Percentiles rank a stretch among this genome's conserved stretches.
These are phyloP conservation scores for Hirtodrosophila alboralis DNA, from an alignment of 2,888 invertebrate genomes.

Conservation along the genomic window DNA sequence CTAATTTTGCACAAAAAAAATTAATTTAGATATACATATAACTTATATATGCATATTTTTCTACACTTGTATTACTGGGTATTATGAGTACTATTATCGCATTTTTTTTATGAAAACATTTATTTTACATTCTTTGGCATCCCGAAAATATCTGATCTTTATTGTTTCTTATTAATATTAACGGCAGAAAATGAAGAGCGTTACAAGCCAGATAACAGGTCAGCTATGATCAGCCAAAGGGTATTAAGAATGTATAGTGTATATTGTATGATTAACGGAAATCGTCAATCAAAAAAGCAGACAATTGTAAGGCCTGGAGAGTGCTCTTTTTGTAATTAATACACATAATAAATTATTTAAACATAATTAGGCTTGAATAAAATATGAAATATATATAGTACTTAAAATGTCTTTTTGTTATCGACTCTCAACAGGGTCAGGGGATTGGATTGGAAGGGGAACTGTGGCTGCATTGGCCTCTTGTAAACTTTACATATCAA, in stretches of 20 bases:
- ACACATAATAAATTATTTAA: constrained; percentile 72
- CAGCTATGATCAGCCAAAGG: constrained; percentile 5
- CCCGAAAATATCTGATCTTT: too few relatives aligned
- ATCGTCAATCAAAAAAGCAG: constrained; percentile 22
- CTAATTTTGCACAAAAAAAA: neutral
- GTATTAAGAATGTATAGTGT: constrained; percentile 8
- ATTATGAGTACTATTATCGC: too few relatives aligned
- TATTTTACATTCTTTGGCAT: too few relatives aligned
- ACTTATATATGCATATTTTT: too few relatives aligned
- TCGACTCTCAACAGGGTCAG: constrained; percentile 20
- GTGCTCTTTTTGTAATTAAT: constrained; percentile 60
- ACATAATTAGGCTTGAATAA: constrained; percentile 53
- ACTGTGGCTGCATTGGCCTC: constrained; percentile 52
- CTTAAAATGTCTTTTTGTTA: constrained; percentile 37
- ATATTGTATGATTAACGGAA: constrained; percentile 26
- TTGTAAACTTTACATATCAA: constrained; percentile 73
- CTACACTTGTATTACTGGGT: too few relatives aligned
- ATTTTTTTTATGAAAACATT: too few relatives aligned
- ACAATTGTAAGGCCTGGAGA: constrained; percentile 1
- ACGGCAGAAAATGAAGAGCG: neutral
- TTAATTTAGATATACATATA: too few relatives aligned
- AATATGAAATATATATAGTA: constrained; percentile 38
- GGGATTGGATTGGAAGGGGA: neutral
- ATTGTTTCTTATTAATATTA: neutral
- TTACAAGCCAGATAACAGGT: neutral